Evolutionary conservation across 2,888 invertebrate species (phyloP), one percentile per base, ranked within the genome.

Genomic region (Orthonevra nobilis): DNA sequence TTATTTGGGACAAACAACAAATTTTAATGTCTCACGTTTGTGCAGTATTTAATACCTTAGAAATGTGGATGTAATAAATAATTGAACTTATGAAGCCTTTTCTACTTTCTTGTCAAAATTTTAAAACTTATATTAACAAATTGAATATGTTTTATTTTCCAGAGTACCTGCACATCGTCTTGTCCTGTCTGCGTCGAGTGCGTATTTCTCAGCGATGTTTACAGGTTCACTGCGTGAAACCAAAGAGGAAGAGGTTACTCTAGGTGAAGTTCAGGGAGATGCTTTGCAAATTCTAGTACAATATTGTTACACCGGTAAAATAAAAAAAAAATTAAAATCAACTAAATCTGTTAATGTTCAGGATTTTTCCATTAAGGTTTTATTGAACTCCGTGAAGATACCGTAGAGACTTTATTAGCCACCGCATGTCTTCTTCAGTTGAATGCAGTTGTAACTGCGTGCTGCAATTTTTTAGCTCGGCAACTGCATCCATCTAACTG

Each of bases 121-220:
- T n/a, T n/a, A n/a, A n/a, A n/a, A n/a, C n/a, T n/a, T n/a, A n/a
- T n/a, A n/a, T n/a, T n/a, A n/a, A n/a, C n/a, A n/a, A n/a, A n/a
- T n/a, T n/a, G n/a, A n/a, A 14, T 36, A 15, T 14, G 3, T 42
- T 6, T 72, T 6, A 17, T 5, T 61, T 82, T 81, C 60, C 85
- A 92, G 93, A 83, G 93, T 96, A 84, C 92, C 94, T 81, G 96
- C 96, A 20, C 96, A 96, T 89, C 94, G 96, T 85, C 90, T 98
- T 82, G 95, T 98, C 56, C 91, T 98, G 81, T 95, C 96, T 83
- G 96, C 97, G 38, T 95, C 96, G 69, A 97, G 97, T 83, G 96
- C 97, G 88, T 98, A 98, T 89, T 98, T 98, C 90, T 94, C 95
- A 40, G 97, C 96, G 38, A 98, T 98, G 97, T 98, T 98, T 87